Base-by-base conservation (phyloP, 2,113 vertebrate species). In the Loxodonta africana region DNA sequence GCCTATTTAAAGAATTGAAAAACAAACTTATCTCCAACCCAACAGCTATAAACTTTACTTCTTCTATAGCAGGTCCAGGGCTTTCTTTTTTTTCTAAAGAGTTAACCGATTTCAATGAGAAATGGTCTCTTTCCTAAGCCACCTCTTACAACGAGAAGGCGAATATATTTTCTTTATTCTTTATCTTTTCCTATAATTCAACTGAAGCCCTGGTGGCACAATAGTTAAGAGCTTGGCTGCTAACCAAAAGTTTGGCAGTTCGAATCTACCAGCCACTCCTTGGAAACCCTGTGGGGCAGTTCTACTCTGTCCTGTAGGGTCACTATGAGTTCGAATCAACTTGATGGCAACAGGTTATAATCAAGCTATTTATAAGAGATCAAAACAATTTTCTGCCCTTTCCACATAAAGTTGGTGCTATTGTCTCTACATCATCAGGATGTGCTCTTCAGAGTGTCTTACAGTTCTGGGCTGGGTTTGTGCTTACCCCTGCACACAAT, bases 1-100 rank as follows among this genome's bases (percentile, higher is more conserved):
- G 6, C 30, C 20, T 94, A 80, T 95, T 95, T 93, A 94, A 94
- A 87, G 57, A 96, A 84, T 77, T 83, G 48, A 83, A 89, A 96
- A 63, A 57, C 11, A 77, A 53, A 81, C 6, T 30, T 89, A 30
- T 62, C 28, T 51, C 67, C 53, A 77, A 78, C 9, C 0, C 21
- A 74, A 82, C 3, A 82, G 23, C 25, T 51, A 30, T 81, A 74
- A 95, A 74, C 28, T 23, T 77, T 15, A 26, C 11, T 91, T 81
- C 86, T 37, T 71, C 18, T 26, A 69, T 30, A 73, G 65, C 0
- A 88, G 63, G 21, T 67, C 23, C 9, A 8, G 48, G 9, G 1
- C 28, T 85, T 67, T 0, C 26, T 51, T 92, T 81, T 41, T 91
- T 18, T 28, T 33, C 11, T 77, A 73, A 87, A 90, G 63, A 71